These are phyloP conservation scores for Anagyrus pseudococci DNA, from an alignment of 2,888 invertebrate species.

Conservation along the genomic window DNA sequence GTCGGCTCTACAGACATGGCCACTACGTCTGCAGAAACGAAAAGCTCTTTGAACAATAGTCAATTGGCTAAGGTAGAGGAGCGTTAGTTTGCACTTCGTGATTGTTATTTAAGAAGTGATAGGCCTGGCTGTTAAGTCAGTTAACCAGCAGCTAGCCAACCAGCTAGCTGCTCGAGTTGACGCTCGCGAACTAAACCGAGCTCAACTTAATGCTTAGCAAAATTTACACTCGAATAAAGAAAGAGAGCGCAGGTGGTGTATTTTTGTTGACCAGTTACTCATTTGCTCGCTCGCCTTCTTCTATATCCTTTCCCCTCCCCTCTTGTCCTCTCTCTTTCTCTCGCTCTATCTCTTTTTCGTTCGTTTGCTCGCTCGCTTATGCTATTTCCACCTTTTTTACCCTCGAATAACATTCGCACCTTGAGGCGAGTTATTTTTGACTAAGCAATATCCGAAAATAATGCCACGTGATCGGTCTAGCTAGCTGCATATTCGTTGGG, in stretches of 20 bases:
- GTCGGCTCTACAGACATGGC: constrained; percentile 37
- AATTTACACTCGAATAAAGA: too few relatives aligned
- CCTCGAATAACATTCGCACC: not conserved
- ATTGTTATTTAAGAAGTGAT: too few relatives aligned
- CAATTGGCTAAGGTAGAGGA: not conserved
- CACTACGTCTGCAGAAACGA: not conserved
- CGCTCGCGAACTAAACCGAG: too few relatives aligned
- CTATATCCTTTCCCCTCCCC: not conserved
- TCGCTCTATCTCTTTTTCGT: not conserved
- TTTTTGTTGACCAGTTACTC: too few relatives aligned
- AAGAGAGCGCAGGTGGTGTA: too few relatives aligned
- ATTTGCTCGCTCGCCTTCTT: too few relatives aligned
- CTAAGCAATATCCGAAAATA: constrained; percentile 33
- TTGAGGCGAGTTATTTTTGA: constrained; percentile 30
- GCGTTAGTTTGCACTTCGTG: too few relatives aligned
- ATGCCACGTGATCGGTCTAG: constrained; percentile 23
- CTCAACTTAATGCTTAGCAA: too few relatives aligned
- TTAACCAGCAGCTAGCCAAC: too few relatives aligned
- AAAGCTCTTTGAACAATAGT: not conserved
- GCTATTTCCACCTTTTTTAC: not conserved
- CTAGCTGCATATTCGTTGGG: not conserved
- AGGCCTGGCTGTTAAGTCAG: too few relatives aligned
- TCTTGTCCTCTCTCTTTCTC: not conserved
- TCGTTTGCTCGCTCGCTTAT: too few relatives aligned
- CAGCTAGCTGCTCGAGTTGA: too few relatives aligned